Conservation (phyloP, 2,113 vertebrate species). For the Scytalopus superciliaris region DNA sequence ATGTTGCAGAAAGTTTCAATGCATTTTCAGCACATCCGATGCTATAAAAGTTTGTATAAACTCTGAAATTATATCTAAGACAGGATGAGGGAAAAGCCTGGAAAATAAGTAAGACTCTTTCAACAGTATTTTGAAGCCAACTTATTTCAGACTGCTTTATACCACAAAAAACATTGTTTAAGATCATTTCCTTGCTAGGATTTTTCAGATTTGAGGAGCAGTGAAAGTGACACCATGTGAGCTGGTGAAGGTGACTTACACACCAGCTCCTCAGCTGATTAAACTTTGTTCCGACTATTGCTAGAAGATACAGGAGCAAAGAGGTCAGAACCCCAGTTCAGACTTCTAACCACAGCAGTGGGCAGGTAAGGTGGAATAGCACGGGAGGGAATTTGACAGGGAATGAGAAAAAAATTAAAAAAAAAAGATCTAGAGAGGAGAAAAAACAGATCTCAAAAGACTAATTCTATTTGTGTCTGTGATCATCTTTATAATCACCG, state of each 20-base stretch:
- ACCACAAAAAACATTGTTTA: background rate
- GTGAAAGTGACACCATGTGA: background rate
- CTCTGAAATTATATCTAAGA: background rate
- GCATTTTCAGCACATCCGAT: background rate
- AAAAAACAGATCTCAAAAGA: background rate
- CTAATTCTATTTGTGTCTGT: background rate
- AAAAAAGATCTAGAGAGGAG: background rate
- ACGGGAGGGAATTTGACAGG: rapidly evolving
- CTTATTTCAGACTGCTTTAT: background rate
- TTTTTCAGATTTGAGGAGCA: background rate
- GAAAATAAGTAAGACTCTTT: background rate
- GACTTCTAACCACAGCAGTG: background rate
- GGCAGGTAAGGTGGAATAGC: background rate
- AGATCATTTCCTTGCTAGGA: background rate
- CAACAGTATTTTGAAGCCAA: background rate
- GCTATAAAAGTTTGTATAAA: background rate
- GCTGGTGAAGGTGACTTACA: background rate
- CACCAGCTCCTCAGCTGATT: background rate
- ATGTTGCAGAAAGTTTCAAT: background rate
- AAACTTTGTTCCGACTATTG: background rate
- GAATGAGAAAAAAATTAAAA: background rate
- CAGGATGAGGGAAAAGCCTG: background rate
- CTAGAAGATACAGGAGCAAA: background rate
- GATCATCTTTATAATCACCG: background rate
- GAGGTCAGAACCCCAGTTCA: background rate